Evolutionary conservation across 2,113 vertebrate species (phyloP).

Genomic region (Saguinus midas): DNA sequence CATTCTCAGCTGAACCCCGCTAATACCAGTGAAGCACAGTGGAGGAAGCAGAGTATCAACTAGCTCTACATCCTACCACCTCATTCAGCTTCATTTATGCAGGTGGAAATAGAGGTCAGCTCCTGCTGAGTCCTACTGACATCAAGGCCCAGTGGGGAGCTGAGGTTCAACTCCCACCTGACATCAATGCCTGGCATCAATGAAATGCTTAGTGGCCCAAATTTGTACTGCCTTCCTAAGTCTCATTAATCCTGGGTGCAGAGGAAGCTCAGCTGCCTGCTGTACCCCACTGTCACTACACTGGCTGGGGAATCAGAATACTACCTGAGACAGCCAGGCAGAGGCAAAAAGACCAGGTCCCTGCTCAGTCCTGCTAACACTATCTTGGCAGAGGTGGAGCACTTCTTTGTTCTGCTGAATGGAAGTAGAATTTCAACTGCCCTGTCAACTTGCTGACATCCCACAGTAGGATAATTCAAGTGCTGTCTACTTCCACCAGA

Average conservation of each 20-base stretch:
- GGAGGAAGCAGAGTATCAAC: background rate
- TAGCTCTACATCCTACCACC: background rate
- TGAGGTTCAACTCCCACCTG: background rate
- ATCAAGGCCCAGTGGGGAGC: background rate
- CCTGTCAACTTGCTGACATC: background rate
- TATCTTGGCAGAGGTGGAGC: background rate
- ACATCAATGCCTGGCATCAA: background rate
- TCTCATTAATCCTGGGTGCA: background rate
- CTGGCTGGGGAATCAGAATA: background rate
- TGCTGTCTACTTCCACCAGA: background rate
- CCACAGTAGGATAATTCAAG: background rate
- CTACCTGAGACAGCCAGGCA: background rate
- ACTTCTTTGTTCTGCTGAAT: background rate
- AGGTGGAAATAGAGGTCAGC: background rate
- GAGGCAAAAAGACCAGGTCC: background rate
- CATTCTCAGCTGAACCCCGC: background rate
- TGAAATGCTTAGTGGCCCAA: background rate
- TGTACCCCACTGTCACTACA: background rate
- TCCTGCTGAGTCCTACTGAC: background rate
- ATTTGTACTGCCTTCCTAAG: background rate
- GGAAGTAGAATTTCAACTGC: background rate
- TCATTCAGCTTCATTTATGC: background rate
- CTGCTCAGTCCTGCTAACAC: background rate
- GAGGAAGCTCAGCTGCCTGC: background rate
- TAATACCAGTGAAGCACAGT: background rate